A percentile compares a stretch with the other conserved stretches of the same genome.
Conservation (phyloP, 1,140 invertebrate species). For the Ectropis grisescens region DNA sequence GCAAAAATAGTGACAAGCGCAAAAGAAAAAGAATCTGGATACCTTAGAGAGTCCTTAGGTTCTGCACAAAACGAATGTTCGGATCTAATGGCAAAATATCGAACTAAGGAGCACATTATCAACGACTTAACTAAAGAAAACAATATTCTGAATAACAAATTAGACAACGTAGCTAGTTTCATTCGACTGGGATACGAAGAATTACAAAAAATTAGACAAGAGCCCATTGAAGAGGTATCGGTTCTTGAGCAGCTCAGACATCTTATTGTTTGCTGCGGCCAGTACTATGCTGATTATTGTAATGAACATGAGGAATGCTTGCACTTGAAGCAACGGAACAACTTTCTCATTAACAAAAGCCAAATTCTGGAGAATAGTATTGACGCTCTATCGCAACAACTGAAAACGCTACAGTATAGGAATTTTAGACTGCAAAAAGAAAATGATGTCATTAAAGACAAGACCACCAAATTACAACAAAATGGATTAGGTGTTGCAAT, state of each 20-base stretch:
- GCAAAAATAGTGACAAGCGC: conserved; percentile 16
- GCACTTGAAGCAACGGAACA: conserved; percentile 22
- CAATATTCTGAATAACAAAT: conserved; percentile 11
- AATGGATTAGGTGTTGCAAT: too few species aligned
- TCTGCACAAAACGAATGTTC: conserved; percentile 9
- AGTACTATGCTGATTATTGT: conserved; percentile 19
- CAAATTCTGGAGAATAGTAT: conserved; percentile 18
- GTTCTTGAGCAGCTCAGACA: conserved; percentile 15
- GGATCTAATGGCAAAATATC: conserved; percentile 9
- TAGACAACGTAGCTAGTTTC: conserved; percentile 11
- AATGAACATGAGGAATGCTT: conserved; percentile 14
- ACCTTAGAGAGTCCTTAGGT: conserved; percentile 9
- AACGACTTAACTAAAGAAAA: conserved; percentile 13
- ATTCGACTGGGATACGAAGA: conserved; percentile 18
- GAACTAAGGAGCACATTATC: conserved; percentile 6
- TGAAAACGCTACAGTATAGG: conserved; percentile 7
- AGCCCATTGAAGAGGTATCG: conserved; percentile 5
- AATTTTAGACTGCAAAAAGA: conserved; percentile 11
- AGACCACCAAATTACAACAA: too few species aligned
- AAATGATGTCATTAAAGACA: too few species aligned
- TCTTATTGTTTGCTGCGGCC: conserved; percentile 20
- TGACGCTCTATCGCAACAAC: conserved; percentile 11
- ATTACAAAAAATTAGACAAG: conserved; percentile 16
- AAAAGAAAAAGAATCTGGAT: conserved; percentile 18
- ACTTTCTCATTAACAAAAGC: conserved; percentile 24